These are phyloP conservation scores for Copidosoma floridanum DNA, from an alignment of 1,140 invertebrate species.

Conservation along the genomic window DNA sequence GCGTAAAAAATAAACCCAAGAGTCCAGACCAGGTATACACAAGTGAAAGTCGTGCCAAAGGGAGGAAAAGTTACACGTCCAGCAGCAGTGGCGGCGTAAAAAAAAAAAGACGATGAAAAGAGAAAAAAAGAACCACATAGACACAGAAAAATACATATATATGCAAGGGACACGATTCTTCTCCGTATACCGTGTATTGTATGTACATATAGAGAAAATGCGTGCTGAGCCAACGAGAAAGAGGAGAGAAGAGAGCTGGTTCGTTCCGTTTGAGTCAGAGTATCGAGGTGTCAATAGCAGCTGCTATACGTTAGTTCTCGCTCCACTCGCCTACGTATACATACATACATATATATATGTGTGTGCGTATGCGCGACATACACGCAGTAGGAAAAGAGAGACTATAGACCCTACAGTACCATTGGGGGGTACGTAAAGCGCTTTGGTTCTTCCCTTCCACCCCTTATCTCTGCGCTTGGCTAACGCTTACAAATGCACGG, in stretches of 20 bases:
- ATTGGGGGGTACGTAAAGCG: too few relatives aligned
- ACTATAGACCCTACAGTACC: too few relatives aligned
- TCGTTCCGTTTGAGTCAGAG: constrained; percentile 54
- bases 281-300: constrained; percentile 58
- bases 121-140: neutral
- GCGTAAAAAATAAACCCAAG: too few relatives aligned
- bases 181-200: too few relatives aligned
- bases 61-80: too few relatives aligned
- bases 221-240: neutral
- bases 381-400: constrained; percentile 22
- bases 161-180: too few relatives aligned
- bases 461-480: too few relatives aligned
- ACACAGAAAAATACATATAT: too few relatives aligned
- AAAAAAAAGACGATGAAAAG: neutral
- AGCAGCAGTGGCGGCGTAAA: neutral
- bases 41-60: too few relatives aligned
- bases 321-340: constrained; percentile 47
- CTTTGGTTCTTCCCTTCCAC: too few relatives aligned
- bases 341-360: neutral
- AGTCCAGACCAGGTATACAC: too few relatives aligned
- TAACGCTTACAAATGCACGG: too few relatives aligned
- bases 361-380: constrained; percentile 4
- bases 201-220: neutral
- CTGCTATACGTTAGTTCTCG: constrained; percentile 45
- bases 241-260: constrained; percentile 47